Evolutionary conservation across 1,140 invertebrate genomes (phyloP).

Genomic region (Caerostris extrusa): DNA sequence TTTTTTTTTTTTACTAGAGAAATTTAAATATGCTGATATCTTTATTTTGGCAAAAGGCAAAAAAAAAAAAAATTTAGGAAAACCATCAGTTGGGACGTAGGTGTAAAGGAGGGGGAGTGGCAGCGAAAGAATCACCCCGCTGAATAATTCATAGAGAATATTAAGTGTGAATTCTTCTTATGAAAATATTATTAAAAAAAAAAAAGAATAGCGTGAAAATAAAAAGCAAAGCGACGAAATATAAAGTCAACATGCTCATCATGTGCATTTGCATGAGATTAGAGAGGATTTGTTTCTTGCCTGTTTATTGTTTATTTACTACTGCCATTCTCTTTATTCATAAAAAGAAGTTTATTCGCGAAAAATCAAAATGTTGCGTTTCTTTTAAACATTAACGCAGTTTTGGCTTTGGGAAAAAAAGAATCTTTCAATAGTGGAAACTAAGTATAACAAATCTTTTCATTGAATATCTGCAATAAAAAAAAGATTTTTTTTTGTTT

Average conservation of each 20-base stretch:
- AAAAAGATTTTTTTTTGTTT: no score
- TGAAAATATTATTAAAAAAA: background rate
- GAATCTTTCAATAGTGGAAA: no score
- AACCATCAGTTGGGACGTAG: background rate
- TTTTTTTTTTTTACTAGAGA: background rate
- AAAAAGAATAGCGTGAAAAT: background rate
- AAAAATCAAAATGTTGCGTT: no score
- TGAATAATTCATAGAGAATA: conserved; percentile 52
- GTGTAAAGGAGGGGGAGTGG: background rate
- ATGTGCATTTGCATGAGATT: conserved; percentile 21
- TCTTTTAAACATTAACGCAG: no score
- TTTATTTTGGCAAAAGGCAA: background rate
- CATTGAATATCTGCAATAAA: no score
- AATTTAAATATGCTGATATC: conserved; percentile 32
- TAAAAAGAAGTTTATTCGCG: no score
- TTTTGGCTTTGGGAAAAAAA: no score
- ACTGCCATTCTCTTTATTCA: background rate
- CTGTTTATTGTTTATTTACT: background rate
- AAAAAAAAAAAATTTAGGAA: background rate
- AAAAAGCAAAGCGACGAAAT: background rate
- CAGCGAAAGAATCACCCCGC: background rate
- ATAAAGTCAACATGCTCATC: conserved; percentile 20
- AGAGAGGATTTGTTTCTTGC: background rate
- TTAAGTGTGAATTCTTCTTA: conserved; percentile 37
- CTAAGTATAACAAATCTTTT: no score